Base-by-base conservation (phyloP, 2,888 invertebrate species). In the Shargacucullia verbasci region DNA sequence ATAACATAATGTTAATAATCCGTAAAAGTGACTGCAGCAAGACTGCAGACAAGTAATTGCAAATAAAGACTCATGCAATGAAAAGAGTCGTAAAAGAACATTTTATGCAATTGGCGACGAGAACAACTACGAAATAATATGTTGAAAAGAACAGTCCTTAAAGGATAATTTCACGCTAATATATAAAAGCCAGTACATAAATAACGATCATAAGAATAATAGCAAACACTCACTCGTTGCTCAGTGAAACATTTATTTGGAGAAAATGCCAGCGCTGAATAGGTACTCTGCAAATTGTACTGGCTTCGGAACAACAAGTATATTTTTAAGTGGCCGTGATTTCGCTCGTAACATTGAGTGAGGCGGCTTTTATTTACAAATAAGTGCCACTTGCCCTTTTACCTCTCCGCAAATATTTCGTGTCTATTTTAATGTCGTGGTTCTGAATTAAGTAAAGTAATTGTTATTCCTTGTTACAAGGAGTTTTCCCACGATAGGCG, bases 301-400 rank as follows among this genome's bases (percentile, higher is more conserved):
- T 71, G 76, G 74, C 76, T 76, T 79, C 61, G 64, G 40, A 59
- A 73, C 64, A 76, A 60, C 64, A 73, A 73, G 71, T 76, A 68
- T 63, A 73, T 65, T 73, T 85, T 80, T 78, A 78, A 76, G 74
- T 73, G 77, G 74, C 76, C 73, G 76, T 81, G 80, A 81, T 84
- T 80, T 75, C 48, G 64, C 77, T 80, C 77, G 73, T 80, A 77
- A 79, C 76, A 79, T 79, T 80, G 75, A 74, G 66, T 68, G 74
- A 72, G 70, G 74, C 62, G 68, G 64, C 64, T 73, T 76, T 75
- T 73, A 73, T 76, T 81, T 79, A 79, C 78, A 61, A 69, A 73
- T 76, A 76, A 73, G 66, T 66, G 55, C 73, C 66, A 75, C 78
- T 79, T 76, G 58, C 71, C 73, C 61, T 73, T 69, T 72, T 73